These are phyloP conservation scores for Diacarnus erythraeanus DNA, from an alignment of 37 sponge, comb jelly and placozoan genomes.

Conservation along the genomic window DNA sequence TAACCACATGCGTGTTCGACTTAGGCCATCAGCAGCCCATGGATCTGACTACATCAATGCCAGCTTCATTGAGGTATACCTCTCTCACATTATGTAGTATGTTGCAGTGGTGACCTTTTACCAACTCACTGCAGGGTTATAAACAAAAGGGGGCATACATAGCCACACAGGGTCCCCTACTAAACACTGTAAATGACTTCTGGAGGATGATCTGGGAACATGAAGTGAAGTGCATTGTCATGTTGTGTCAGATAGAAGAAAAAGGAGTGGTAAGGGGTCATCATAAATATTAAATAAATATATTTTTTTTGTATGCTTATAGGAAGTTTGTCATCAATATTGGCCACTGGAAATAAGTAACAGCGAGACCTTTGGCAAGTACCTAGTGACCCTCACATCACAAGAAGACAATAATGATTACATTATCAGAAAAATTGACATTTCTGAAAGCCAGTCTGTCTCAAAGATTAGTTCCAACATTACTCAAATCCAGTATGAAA, in stretches of 20 bases:
- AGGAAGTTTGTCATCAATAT: constrained; percentile 47
- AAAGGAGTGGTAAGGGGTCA: constrained; percentile 28
- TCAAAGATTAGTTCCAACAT: background rate
- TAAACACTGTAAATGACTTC: constrained; percentile 65
- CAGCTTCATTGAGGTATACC: constrained; percentile 41
- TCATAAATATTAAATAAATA: too few relatives aligned
- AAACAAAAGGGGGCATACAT: constrained; percentile 43
- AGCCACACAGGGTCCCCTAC: constrained; percentile 73
- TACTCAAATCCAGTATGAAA: constrained; percentile 46
- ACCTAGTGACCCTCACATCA: constrained; percentile 22
- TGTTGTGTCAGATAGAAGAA: constrained; percentile 40
- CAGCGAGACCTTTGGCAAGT: constrained; percentile 18
- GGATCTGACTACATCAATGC: constrained; percentile 66
- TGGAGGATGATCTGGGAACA: constrained; percentile 75
- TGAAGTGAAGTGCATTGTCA: constrained; percentile 29
- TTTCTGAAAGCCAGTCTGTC: constrained; percentile 12
- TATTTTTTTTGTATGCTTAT: background rate
- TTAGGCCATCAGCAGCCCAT: constrained; percentile 19
- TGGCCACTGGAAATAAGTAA: constrained; percentile 49
- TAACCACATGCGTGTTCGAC: constrained; percentile 9
- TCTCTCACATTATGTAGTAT: constrained; percentile 12
- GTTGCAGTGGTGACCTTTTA: background rate
- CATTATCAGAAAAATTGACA: constrained; percentile 41
- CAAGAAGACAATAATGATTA: constrained; percentile 18
- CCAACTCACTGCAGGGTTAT: constrained; percentile 37